Evolutionary conservation across 1,140 invertebrate genomes (phyloP).

Genomic region (Drosophila mayri): DNA sequence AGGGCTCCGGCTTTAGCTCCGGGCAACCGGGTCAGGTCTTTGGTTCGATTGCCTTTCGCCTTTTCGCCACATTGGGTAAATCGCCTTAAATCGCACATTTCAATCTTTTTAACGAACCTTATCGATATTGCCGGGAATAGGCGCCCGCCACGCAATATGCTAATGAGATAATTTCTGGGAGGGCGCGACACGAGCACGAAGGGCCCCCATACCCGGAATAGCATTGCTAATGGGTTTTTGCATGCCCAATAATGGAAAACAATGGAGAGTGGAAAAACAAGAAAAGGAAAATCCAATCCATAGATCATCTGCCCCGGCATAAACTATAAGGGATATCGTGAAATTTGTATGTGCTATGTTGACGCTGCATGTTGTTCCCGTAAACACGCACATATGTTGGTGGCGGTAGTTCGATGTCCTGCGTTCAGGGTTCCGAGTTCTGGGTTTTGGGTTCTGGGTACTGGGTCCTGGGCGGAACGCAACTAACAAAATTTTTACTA

Average conservation of each 20-base stretch:
- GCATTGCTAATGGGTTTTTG: slow-evolving; percentile 70
- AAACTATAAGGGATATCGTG: slow-evolving; percentile 79
- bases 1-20: neutral
- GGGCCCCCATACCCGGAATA: neutral
- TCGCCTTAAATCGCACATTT: slow-evolving; percentile 81
- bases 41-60: slow-evolving; percentile 46
- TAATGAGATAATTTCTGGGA: slow-evolving; percentile 72
- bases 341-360: slow-evolving; percentile 72
- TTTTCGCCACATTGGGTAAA: slow-evolving; percentile 66
- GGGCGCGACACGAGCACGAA: slow-evolving; percentile 22
- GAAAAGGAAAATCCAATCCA: slow-evolving; percentile 55
- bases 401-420: slow-evolving; percentile 55
- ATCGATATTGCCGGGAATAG: slow-evolving; percentile 76
- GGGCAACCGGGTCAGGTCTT: slow-evolving; percentile 11
- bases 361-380: slow-evolving; percentile 70
- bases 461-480: slow-evolving; percentile 9
- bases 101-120: slow-evolving; percentile 84
- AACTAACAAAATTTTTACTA: slow-evolving; percentile 62
- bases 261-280: slow-evolving; percentile 30
- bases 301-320: slow-evolving; percentile 74
- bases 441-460: neutral
- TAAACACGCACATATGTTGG: slow-evolving; percentile 75
- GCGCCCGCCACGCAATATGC: slow-evolving; percentile 77
- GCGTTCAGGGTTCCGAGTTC: slow-evolving; percentile 7
- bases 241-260: slow-evolving; percentile 59